These are phyloP conservation scores for Parauchenoglanis punctatus DNA, from an alignment of 2,797 vertebrate species.

Conservation along the genomic window DNA sequence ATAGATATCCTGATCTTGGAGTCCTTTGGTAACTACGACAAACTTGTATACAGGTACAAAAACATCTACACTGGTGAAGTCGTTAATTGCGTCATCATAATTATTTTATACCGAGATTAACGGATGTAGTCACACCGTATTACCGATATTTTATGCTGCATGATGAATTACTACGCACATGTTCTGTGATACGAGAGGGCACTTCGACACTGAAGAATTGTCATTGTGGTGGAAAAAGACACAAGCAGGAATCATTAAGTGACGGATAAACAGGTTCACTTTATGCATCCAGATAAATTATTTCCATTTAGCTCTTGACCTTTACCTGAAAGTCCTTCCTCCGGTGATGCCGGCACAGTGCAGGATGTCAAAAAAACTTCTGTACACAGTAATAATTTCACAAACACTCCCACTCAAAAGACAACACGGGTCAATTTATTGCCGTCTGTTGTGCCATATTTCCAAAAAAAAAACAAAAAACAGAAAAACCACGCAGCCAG, in stretches of 20 bases:
- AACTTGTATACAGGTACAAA: conserved; percentile 35
- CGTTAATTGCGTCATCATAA: conserved; percentile 5
- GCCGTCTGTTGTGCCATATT: conserved; percentile 53
- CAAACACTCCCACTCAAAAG: conserved; percentile 14
- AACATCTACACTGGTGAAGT: conserved; percentile 34
- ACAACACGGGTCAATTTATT: conserved; percentile 55
- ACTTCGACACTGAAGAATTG: conserved; percentile 31
- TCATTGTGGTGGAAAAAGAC: conserved; percentile 5
- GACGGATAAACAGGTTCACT: conserved; percentile 1
- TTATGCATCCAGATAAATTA: conserved; percentile 29
- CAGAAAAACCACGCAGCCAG: not conserved
- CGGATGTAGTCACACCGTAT: conserved; percentile 19
- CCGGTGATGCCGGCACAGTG: conserved; percentile 1
- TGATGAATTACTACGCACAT: not conserved
- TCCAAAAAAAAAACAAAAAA: not conserved
- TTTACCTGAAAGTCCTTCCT: not conserved
- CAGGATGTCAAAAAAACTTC: not conserved
- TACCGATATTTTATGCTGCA: conserved; percentile 1
- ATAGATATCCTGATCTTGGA: conserved; percentile 13
- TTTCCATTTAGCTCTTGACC: not conserved
- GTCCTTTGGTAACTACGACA: conserved; percentile 51
- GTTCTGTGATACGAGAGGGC: conserved; percentile 29
- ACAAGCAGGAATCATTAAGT: conserved; percentile 24
- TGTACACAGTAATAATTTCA: conserved; percentile 1
- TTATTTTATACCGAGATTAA: conserved; percentile 1